These are phyloP conservation scores for Melanotus villosus DNA, from an alignment of 2,888 invertebrate genomes.

Conservation along the genomic window DNA sequence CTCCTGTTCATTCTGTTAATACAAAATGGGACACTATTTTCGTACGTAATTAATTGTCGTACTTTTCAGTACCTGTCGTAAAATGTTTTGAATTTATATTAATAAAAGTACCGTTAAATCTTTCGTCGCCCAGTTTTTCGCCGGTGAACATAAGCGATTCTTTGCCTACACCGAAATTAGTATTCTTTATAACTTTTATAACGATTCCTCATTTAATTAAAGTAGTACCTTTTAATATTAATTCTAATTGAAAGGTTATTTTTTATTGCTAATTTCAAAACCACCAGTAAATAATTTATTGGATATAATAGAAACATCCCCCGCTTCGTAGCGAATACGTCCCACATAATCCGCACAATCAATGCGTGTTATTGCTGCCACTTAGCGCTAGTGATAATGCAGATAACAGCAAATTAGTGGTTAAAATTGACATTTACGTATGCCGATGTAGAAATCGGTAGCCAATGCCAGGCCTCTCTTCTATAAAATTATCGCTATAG, in stretches of 20 bases:
- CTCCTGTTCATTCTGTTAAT: no score
- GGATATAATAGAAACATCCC: constrained; percentile 8
- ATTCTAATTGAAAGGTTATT: constrained; percentile 23
- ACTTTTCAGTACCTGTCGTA: no score
- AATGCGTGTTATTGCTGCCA: constrained; percentile 30
- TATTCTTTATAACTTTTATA: no score
- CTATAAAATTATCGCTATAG: constrained; percentile 18
- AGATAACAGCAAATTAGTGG: constrained; percentile 27
- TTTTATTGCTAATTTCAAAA: constrained; percentile 25
- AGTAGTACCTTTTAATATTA: background rate
- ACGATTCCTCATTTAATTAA: no score
- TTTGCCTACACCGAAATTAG: no score
- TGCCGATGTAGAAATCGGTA: constrained; percentile 16
- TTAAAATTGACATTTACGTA: constrained; percentile 20
- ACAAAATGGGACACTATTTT: no score
- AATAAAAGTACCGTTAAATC: no score
- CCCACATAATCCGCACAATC: background rate
- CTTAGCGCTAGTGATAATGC: constrained; percentile 25
- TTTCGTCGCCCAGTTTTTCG: no score
- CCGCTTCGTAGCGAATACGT: constrained; percentile 1
- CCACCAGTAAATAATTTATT: constrained; percentile 15
- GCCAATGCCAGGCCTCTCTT: constrained; percentile 13
- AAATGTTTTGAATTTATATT: no score
- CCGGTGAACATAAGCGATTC: no score
- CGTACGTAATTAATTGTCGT: no score